Base-by-base conservation (phyloP, 1,140 invertebrate species). In the Protaetia brevitarsis region DNA sequence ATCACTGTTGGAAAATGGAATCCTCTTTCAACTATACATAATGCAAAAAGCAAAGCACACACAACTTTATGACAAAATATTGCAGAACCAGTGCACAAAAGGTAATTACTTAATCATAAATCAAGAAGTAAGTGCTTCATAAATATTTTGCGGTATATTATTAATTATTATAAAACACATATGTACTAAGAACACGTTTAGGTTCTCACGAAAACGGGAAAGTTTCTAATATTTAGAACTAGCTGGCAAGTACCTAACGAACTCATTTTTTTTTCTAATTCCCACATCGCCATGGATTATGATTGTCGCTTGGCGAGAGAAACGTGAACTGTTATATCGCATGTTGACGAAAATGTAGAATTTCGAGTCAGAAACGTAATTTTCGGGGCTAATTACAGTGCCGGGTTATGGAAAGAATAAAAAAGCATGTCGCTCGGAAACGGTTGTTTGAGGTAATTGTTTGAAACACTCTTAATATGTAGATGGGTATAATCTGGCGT, bases 381-480 rank as follows among this genome's bases (percentile, higher is more conserved):
- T 51, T 51, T 51, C 26, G 19, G 41, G 31, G 41, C 41, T 51
- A 51, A 51, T 51, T 51, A 51, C 41, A 51, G 41, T 51, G 8
- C 41, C 41, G 19, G 41, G 5, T 51, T 8, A 51, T 1, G 16
- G 4, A 45, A 45, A 13, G 37, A 41, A 41, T 13, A 45, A 51
- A 51, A 51, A 21, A 51, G n/a, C n/a, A 51, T 51, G 41, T 51
- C 41, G 41, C 41, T 23, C 41, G 41, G 26, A 51, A 51, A 51
- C 41, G 41, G 41, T 51, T 51, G 41, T 51, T 23, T 23, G 19
- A 51, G 41, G 13, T 51, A 51, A 23, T 51, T 51, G 41, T 26
- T 19, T 19, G 41, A 51, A 51, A 51, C 19, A 23, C 26, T 51
- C 41, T 23, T n/a, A 51, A 19, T 51, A 8, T 51, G 19, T 16